Base-by-base conservation (phyloP, 2,113 vertebrate genomes). In the Willisornis vidua region DNA sequence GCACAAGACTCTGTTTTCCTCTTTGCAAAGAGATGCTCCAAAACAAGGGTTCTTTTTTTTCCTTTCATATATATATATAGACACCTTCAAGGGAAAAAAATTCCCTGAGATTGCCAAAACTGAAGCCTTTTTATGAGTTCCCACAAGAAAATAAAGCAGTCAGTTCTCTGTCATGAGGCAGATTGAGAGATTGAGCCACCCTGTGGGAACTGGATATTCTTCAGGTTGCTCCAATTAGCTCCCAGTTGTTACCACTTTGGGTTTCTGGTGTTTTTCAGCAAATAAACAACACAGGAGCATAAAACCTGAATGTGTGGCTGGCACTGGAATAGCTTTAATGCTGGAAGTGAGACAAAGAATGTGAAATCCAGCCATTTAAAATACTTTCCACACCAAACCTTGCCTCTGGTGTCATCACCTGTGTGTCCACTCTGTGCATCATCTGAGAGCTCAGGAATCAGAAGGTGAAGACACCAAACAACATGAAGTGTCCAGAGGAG, bases 391-490 rank as follows among this genome's bases (percentile, higher is more conserved):
- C 51, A 37, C 19, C 25, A 71, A 85, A 54, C 4, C 16, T 74
- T 9, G 33, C 13, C 35, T 43, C 41, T 49, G 19, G 4, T 49
- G 18, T 12, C 57, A 63, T 28, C 33, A 54, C 14, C 11, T 7
- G 1, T 8, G 8, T 11, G 5, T 8, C 12, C 5, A 9, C 22
- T 48, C 7, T 8, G 23, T 43, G 26, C 14, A 3, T 6, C 31
- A 25, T 3, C 43, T 19, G 7, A 74, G 26, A 13, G 0, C 26
- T 70, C 25, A 31, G 77, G 48, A 80, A 26, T 16, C 13, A 49
- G 76, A 58, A 74, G 39, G 15, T 19, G 19, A 51, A 22, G 23
- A 31, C 12, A 28, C 5, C 23, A 55, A 20, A 25, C 19, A 48
- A 70, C 3, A 12, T 19, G 5, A 83, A 66, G 19, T 3, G 8